A percentile compares a stretch with the other conserved stretches of the same genome.
phyloP scores from a whole-genome alignment of 2,888 invertebrate genomes.

The Andrena chrysosceles region DNA sequence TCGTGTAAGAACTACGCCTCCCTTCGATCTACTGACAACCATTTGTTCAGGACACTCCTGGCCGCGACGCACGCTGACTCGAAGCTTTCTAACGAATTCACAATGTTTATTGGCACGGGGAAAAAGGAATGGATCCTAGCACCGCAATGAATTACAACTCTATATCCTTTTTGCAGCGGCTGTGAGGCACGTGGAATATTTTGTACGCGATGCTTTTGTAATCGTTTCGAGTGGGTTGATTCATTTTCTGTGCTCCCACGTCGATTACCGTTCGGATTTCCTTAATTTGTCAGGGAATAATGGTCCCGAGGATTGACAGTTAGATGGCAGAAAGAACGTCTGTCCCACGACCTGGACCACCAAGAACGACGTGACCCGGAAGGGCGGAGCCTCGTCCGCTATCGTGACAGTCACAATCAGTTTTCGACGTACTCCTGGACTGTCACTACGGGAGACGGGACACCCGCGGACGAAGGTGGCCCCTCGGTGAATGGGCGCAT shows the following conservation, averaged over 20 bases:
- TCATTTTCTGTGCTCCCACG: no score
- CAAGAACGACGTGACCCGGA: conserved; percentile 73
- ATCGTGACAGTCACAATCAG: conserved; percentile 76
- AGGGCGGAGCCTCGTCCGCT: conserved; percentile 73
- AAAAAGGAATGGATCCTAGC: background rate
- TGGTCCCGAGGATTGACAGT: conserved; percentile 43
- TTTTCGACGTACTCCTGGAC: conserved; percentile 69
- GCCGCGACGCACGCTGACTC: conserved; percentile 34
- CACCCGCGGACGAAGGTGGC: conserved; percentile 67
- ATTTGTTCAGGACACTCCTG: conserved; percentile 68
- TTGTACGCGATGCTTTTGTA: no score
- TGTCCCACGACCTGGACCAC: conserved; percentile 72
- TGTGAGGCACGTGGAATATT: no score
- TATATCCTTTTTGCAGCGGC: background rate
- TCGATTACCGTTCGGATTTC: no score
- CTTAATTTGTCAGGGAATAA: no score
- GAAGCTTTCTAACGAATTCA: conserved; percentile 47
- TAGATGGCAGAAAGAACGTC: conserved; percentile 51
- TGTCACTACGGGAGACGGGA: conserved; percentile 75
- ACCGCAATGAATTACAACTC: conserved; percentile 1
- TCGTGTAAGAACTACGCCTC: conserved; percentile 80
- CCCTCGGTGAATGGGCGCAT: conserved; percentile 50
- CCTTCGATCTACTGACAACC: conserved; percentile 76
- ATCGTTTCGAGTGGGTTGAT: no score
- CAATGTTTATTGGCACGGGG: conserved; percentile 5